phyloP scores from a whole-genome alignment of 2,888 invertebrate genomes.

The Athalia cordata region DNA sequence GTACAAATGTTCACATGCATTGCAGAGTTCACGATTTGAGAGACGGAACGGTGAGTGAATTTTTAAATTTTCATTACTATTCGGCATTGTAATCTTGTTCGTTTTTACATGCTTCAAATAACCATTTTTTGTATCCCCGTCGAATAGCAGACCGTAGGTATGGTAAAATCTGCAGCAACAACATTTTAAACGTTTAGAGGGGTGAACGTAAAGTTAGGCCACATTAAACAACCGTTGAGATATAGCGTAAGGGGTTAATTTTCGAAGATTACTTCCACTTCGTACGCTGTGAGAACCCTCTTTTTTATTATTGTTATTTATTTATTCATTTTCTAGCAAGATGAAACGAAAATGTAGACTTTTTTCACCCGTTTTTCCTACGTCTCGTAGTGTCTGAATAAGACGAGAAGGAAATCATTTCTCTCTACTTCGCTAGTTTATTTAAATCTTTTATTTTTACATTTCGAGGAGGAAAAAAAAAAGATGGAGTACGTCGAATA shows the following conservation, averaged over 20 bases:
- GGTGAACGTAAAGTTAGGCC: constrained; percentile 6
- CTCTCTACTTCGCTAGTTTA: no score
- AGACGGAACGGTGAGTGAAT: constrained; percentile 74
- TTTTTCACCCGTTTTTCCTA: no score
- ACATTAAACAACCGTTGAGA: constrained; percentile 7
- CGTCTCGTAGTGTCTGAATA: no score
- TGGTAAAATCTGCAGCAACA: not conserved
- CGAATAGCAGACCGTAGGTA: not conserved
- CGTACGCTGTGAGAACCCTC: not conserved
- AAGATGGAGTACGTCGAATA: not conserved
- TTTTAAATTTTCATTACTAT: constrained; percentile 15
- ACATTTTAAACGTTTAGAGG: constrained; percentile 6
- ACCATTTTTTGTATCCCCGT: not conserved
- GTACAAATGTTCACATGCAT: constrained; percentile 74
- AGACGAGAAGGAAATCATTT: no score
- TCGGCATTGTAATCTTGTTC: not conserved
- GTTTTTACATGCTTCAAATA: not conserved
- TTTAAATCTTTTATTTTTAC: no score
- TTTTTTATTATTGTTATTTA: not conserved
- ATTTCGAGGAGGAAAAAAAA: no score
- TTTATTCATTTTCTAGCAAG: not conserved
- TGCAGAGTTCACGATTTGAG: constrained; percentile 75
- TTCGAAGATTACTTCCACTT: constrained; percentile 3
- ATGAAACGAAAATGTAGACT: not conserved
- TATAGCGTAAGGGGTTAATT: constrained; percentile 1